Base-by-base conservation (phyloP, 1,140 invertebrate genomes). In the Brachionus manjavacas region DNA sequence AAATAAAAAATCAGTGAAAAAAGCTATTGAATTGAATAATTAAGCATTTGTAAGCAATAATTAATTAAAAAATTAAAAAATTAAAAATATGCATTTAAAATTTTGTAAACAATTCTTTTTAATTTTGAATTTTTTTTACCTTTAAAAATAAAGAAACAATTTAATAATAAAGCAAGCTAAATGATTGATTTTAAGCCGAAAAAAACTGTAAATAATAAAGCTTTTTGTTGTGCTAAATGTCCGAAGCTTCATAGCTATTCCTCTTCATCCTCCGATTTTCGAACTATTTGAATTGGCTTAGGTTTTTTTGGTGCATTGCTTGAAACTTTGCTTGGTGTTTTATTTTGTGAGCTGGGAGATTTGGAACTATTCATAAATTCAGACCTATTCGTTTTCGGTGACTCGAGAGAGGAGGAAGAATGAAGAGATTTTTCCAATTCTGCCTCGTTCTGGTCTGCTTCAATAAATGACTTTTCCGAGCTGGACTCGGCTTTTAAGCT, bases 281-380 rank as follows among this genome's bases (percentile, higher is more conserved):
- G 68, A 7, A 72, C 35, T 39, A 72, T 72, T 72, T 72, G 28
- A 72, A 72, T 72, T 39, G 68, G 68, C 39, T 72, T 72, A 41
- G 39, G n/a, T n/a, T 72, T 35, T 70, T 35, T 72, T 9, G 66
- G 31, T 31, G 66, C 31, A 39, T 68, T 60, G 16, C n/a, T 60
- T 60, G 52, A 20, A 20, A 20, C 20, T 60, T 68, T 68, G 25
- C 2, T 31, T 39, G 55, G 55, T 64, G 55, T 16, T 23, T 64
- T 64, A n/a, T 23, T 31, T 68, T 35, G 16, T 31, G 66, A 31
- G n/a, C 25, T 68, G 25, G 66, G 25, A 6, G 14, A 3, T 68
- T 28, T 68, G 4, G 66, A 68, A 39, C 66, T 68, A 68, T 68
- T 68, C 35, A 72, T 46, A 72, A 72, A 72, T 41, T 72, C 68